Conservation (phyloP, 2,888 invertebrate species). For the Lithophane semibrunnea region DNA sequence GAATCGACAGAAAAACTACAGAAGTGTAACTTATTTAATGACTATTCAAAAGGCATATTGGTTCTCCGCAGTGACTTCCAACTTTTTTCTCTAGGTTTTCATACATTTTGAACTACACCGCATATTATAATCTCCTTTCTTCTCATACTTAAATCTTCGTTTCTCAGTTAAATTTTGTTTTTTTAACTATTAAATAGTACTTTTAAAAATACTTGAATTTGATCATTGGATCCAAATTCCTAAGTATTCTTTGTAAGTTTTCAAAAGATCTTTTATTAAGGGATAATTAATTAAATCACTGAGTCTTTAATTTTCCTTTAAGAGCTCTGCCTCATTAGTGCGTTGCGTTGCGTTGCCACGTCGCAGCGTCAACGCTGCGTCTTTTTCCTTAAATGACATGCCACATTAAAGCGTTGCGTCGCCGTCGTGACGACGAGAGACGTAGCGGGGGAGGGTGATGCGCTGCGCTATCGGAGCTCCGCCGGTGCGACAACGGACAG, state of each 20-base stretch:
- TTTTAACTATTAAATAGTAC: background rate
- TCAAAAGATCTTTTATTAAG: background rate
- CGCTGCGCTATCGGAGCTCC: no score
- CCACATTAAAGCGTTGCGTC: no score
- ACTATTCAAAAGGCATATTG: background rate
- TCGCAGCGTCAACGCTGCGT: no score
- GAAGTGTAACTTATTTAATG: conserved; percentile 19
- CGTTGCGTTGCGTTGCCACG: no score
- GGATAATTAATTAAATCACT: background rate
- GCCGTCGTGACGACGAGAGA: no score
- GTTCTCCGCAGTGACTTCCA: background rate
- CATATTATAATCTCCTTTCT: background rate
- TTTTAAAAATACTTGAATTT: background rate
- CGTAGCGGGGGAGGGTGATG: no score
- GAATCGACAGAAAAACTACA: conserved; percentile 11
- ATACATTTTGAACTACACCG: background rate
- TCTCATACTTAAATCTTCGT: background rate
- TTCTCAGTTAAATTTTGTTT: background rate
- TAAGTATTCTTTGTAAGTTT: background rate
- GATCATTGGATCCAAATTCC: background rate
- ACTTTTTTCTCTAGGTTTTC: background rate
- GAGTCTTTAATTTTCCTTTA: background rate
- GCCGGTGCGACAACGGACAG: no score
- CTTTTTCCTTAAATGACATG: no score
- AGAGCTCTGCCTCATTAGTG: no score